phyloP scores from a whole-genome alignment of 2,113 vertebrate species.

The Pao palembangensis region DNA sequence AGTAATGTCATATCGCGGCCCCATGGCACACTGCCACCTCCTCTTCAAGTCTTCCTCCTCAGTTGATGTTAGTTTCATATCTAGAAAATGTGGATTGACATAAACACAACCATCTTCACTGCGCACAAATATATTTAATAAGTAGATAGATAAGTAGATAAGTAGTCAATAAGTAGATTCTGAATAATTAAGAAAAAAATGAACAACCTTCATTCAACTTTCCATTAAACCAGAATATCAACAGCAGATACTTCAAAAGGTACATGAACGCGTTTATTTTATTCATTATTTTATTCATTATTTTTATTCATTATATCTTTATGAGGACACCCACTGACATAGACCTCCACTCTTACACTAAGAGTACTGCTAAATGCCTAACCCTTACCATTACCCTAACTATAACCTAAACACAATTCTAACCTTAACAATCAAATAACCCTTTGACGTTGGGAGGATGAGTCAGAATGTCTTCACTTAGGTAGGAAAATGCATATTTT shows the following conservation, averaged over 20 bases:
- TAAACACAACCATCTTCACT: conserved; percentile 7
- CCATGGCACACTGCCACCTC: conserved; percentile 85
- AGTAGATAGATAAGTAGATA: too few species aligned
- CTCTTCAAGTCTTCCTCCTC: conserved; percentile 68
- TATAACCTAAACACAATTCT: too few species aligned
- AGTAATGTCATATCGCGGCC: conserved; percentile 82
- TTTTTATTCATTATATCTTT: too few species aligned
- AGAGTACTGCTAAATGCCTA: too few species aligned
- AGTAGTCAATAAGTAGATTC: background rate
- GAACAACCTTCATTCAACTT: background rate
- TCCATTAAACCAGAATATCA: background rate
- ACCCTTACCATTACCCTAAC: too few species aligned
- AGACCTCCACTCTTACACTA: background rate
- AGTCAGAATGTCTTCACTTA: too few species aligned
- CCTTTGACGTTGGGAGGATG: too few species aligned
- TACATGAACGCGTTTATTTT: too few species aligned
- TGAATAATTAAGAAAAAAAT: background rate
- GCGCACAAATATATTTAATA: background rate
- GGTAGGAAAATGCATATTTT: too few species aligned
- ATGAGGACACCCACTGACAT: background rate
- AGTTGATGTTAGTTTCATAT: conserved; percentile 45
- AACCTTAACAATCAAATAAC: too few species aligned
- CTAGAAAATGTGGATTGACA: conserved; percentile 40
- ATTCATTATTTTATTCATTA: too few species aligned
- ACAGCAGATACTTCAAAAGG: background rate